A percentile compares a stretch with the other conserved stretches of the same genome.
Evolutionary conservation across 2,888 invertebrate species (phyloP).

Genomic region (Lasius fuliginosus): DNA sequence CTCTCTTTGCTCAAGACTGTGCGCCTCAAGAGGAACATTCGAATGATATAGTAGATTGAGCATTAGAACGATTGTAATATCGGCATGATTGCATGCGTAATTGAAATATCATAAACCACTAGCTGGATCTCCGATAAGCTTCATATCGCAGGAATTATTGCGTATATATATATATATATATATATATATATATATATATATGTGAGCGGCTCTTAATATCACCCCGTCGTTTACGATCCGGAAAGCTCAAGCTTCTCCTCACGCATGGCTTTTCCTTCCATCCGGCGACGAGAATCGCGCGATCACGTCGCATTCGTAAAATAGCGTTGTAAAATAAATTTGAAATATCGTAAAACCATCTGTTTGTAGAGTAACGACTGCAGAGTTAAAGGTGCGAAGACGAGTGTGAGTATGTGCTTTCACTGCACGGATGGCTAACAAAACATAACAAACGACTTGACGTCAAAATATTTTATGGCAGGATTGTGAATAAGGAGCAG

Average conservation of each 20-base stretch:
- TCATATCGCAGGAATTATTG: slow-evolving; percentile 76
- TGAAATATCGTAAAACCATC: slow-evolving; percentile 27
- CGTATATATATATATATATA: slow-evolving; percentile 27
- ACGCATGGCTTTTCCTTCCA: not conserved
- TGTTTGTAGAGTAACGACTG: not conserved
- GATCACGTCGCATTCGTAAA: slow-evolving; percentile 43
- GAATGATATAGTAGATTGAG: slow-evolving; percentile 51
- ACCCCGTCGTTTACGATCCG: slow-evolving; percentile 60
- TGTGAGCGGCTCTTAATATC: slow-evolving; percentile 53
- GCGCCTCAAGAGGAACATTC: slow-evolving; percentile 60
- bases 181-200: slow-evolving; percentile 24
- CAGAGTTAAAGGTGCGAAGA: not conserved
- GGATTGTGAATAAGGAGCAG: not conserved
- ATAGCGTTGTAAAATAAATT: slow-evolving; percentile 51
- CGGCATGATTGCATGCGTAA: slow-evolving; percentile 79
- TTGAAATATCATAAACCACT: slow-evolving; percentile 79
- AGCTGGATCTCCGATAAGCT: slow-evolving; percentile 72
- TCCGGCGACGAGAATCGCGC: not conserved
- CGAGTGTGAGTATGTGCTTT: not conserved
- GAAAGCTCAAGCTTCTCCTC: slow-evolving; percentile 48
- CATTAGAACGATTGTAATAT: slow-evolving; percentile 74
- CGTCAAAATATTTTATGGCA: not conserved
- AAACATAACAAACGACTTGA: slow-evolving; percentile 2
- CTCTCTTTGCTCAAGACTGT: slow-evolving; percentile 22
- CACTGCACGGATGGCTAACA: not conserved